Evolutionary conservation across 2,888 invertebrate genomes (phyloP).

Genomic region (Nephrotoma appendiculata): DNA sequence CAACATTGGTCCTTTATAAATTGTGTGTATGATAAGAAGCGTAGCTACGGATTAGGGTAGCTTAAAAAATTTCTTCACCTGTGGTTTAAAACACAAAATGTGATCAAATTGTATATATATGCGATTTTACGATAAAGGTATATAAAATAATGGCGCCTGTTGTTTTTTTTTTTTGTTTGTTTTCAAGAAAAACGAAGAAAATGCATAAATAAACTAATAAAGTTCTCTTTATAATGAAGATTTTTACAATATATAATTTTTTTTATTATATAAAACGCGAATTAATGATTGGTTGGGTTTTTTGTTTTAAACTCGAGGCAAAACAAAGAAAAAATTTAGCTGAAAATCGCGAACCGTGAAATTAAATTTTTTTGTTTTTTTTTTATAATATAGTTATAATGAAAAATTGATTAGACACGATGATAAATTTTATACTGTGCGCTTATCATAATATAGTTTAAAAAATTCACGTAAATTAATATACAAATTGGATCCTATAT

Average conservation of each 20-base stretch:
- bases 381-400: background rate
- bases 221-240: background rate
- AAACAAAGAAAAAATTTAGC: background rate
- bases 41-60: background rate
- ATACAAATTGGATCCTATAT: background rate
- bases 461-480: background rate
- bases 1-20: background rate
- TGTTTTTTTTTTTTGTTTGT: background rate
- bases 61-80: background rate
- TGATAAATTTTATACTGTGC: background rate
- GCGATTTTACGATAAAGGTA: background rate
- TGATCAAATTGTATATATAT: background rate
- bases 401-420: background rate
- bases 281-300: background rate
- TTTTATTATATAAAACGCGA: background rate
- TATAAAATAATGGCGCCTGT: background rate
- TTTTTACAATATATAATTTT: background rate
- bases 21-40: background rate
- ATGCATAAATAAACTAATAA: background rate
- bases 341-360: background rate
- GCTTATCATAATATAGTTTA: background rate
- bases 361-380: background rate
- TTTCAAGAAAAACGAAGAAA: background rate
- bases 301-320: background rate
- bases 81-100: background rate